Conservation (phyloP, 2,888 invertebrate genomes). For the Belgica antarctica region DNA sequence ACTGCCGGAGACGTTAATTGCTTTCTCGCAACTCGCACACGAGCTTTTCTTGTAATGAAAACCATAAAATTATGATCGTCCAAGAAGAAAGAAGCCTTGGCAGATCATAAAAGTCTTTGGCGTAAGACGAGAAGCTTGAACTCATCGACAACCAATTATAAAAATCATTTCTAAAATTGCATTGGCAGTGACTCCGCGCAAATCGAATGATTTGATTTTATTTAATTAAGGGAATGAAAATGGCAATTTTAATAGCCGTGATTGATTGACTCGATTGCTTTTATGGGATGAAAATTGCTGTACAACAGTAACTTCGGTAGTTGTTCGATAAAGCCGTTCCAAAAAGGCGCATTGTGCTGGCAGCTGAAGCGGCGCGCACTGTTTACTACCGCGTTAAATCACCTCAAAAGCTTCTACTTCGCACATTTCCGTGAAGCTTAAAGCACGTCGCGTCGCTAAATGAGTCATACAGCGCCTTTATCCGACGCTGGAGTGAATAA, state of each 20-base stretch:
- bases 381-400: no score
- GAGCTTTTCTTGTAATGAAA: no score
- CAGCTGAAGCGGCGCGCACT: no score
- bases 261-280: no score
- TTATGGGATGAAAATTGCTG: neutral
- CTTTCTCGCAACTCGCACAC: neutral
- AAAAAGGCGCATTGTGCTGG: neutral
- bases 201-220: neutral
- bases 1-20: neutral
- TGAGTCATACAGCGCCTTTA: neutral
- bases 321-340: neutral
- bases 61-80: no score
- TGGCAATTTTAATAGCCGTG: neutral
- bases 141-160: neutral
- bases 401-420: no score
- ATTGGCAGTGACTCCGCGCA: neutral
- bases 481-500: no score
- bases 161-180: neutral
- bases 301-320: no score
- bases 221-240: neutral
- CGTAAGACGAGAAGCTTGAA: no score
- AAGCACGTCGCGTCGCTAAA: conserved; percentile 20
- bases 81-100: no score
- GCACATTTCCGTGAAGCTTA: neutral
- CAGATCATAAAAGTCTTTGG: no score